phyloP scores from a whole-genome alignment of 2,113 vertebrate species.

The Brevimyrus niger region DNA sequence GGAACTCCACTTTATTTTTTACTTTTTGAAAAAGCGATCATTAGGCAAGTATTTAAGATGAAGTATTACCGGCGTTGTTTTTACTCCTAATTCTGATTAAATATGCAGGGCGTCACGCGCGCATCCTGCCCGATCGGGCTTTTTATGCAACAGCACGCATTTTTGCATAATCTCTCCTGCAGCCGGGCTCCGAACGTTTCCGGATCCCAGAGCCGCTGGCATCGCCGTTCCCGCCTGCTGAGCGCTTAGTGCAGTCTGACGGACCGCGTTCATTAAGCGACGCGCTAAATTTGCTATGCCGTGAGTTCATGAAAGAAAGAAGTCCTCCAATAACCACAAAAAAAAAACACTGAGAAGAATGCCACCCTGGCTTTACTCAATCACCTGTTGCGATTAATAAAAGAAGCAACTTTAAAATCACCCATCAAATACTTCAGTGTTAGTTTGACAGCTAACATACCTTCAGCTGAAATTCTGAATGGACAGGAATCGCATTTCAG shows the following conservation, averaged over 20 bases:
- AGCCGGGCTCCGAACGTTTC: not conserved
- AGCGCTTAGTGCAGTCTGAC: constrained; percentile 45
- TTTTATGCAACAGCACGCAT: not conserved
- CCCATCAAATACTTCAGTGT: not conserved
- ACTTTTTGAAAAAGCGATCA: not conserved
- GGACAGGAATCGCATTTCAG: not conserved
- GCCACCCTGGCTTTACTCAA: not conserved
- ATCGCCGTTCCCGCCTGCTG: constrained; percentile 47
- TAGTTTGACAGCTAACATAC: not conserved
- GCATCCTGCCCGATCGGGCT: not conserved
- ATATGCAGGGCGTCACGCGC: not conserved
- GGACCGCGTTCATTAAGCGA: constrained; percentile 42
- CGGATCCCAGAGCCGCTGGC: constrained; percentile 36
- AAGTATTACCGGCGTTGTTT: not conserved
- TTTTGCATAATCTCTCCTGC: constrained; percentile 8
- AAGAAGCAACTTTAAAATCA: not conserved
- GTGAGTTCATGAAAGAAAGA: not conserved
- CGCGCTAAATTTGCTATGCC: constrained; percentile 41
- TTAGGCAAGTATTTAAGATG: not conserved
- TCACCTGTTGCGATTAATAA: not conserved
- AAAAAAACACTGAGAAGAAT: not conserved
- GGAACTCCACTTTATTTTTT: not conserved
- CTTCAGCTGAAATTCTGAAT: not conserved
- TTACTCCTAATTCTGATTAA: not conserved
- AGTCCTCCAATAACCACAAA: not conserved